phyloP scores from a whole-genome alignment of 2,797 vertebrate species.

The Tachyglossus aculeatus region DNA sequence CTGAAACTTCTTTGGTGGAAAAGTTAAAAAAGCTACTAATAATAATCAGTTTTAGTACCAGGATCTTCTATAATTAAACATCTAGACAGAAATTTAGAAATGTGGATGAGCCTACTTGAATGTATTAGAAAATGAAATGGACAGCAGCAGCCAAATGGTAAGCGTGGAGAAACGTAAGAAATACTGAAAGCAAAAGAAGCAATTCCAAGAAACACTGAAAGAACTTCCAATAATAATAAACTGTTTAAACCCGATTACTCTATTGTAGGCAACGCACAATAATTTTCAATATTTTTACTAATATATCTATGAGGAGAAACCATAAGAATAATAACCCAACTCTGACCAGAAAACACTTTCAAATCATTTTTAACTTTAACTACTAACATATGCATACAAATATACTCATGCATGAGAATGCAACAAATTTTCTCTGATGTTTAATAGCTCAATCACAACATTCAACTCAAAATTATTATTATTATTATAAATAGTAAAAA shows the following conservation, averaged over 20 bases:
- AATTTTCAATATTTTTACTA: conserved; percentile 3
- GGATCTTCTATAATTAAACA: conserved; percentile 38
- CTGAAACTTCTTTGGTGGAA: neutral
- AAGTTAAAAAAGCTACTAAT: neutral
- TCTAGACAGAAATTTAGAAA: conserved; percentile 50
- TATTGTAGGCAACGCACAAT: neutral
- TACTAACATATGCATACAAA: too few species aligned
- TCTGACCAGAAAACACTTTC: too few species aligned
- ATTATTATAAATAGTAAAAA: too few species aligned
- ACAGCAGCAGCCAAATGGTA: conserved; percentile 27
- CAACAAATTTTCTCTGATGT: too few species aligned
- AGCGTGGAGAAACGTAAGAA: conserved; percentile 46
- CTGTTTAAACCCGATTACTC: conserved; percentile 7
- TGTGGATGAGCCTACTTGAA: conserved; percentile 40
- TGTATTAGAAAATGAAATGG: conserved; percentile 50
- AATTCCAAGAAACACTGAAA: conserved; percentile 42
- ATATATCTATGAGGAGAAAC: neutral
- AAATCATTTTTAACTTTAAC: too few species aligned
- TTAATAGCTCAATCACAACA: too few species aligned
- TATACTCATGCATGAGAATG: too few species aligned
- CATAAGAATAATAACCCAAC: too few species aligned
- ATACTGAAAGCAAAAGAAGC: conserved; percentile 63
- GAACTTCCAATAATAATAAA: conserved; percentile 30
- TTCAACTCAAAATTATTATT: too few species aligned
- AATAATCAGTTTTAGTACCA: neutral